Conservation (phyloP, 2,888 invertebrate species). For the Therioaphis trifolii region DNA sequence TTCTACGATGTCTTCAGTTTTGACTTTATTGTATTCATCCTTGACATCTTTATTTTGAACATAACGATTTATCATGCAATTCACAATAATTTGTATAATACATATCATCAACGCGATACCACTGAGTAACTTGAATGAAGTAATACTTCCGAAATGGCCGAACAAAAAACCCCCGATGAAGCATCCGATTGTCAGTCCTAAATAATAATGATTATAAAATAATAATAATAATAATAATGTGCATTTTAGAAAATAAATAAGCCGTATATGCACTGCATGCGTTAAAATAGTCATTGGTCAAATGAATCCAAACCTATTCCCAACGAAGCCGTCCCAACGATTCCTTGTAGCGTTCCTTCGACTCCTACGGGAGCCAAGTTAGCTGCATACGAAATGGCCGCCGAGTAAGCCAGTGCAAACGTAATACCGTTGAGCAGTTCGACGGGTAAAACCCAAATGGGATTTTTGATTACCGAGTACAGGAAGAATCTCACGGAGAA, state of each 20-base stretch:
- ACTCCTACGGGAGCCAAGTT: too few relatives aligned
- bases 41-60: too few relatives aligned
- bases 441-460: slow-evolving; percentile 87
- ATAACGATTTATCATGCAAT: background rate
- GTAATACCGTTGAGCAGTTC: slow-evolving; percentile 89
- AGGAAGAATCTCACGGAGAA: slow-evolving; percentile 84
- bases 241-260: too few relatives aligned
- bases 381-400: too few relatives aligned
- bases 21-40: too few relatives aligned
- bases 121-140: slow-evolving; percentile 36
- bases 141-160: slow-evolving; percentile 17
- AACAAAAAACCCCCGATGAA: slow-evolving; percentile 17
- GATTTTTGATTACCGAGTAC: slow-evolving; percentile 82
- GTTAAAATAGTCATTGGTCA: background rate
- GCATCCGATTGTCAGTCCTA: too few relatives aligned
- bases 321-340: slow-evolving; percentile 88
- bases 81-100: slow-evolving; percentile 18
- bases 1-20: too few relatives aligned
- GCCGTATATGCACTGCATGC: too few relatives aligned
- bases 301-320: slow-evolving; percentile 75
- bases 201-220: too few relatives aligned
- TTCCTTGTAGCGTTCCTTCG: too few relatives aligned
- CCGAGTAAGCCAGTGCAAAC: too few relatives aligned
- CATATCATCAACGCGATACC: background rate
- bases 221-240: too few relatives aligned